Base-by-base conservation (phyloP, 2,113 vertebrate genomes). In the Rana temporaria region DNA sequence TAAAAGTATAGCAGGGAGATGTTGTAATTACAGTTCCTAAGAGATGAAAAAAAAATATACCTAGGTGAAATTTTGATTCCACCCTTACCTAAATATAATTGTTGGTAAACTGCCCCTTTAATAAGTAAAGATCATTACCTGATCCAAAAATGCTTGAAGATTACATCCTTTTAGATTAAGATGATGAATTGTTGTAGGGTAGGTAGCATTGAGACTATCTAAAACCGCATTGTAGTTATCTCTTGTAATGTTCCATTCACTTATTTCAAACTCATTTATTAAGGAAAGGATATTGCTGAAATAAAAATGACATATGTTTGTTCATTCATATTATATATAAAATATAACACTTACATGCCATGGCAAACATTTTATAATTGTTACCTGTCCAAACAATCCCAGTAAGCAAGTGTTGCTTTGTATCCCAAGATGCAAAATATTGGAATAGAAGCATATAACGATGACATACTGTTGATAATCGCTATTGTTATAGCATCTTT, bases 341-440 rank as follows among this genome's bases (percentile, higher is more conserved):
- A 6, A 30, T 9, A 8, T 56, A 6, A 20, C 55, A 48, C 26
- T 19, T 19, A 11, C 4, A 26, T 26, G 30, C 3, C 19, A 30
- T 18, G 12, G 14, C 17, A 48, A 34, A 14, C 30, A 84, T 67
- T 0, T 0, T 22, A 9, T 34, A 17, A 38, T 75, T 86, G 92
- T 77, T 85, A 97, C 97, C 89, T 84, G 57, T 94, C 79, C 83
- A 91, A 17, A 86, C 97, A 98, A 26, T 85, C 83, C 84, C 91
- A 90, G 0, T 87, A 93, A 82, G 79, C 89, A 0, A 32, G 89
- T 15, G 79, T 96, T 1, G 97, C 97, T 89, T 98, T 99, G 87
- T 98, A 98, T 0, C 98, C 98, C 90, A 99, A 85, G 84, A 99
- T 91, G 53, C 96, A 91, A 86, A 99, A 99, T 59, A 98, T 86